A percentile compares a stretch with the other conserved stretches of the same genome.
Conservation (phyloP, 2,797 vertebrate species). For the Petrocephalus schoutedeni region DNA sequence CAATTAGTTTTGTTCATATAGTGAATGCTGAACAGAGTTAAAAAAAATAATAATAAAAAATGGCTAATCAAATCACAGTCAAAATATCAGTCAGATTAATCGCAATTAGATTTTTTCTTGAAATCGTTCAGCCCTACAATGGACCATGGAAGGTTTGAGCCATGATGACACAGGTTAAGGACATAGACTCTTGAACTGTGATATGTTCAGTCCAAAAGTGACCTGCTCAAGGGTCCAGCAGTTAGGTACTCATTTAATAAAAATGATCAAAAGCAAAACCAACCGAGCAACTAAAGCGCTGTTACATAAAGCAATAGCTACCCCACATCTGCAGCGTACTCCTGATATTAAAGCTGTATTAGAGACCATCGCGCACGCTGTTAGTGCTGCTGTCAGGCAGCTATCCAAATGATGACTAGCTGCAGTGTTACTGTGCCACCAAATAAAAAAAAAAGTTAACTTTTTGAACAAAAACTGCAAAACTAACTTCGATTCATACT, state of each 20-base stretch:
- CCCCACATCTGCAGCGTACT: background rate
- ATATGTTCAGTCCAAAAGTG: background rate
- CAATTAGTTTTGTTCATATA: too few species aligned
- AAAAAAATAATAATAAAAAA: too few species aligned
- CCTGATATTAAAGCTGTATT: background rate
- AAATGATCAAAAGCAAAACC: background rate
- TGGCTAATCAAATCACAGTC: too few species aligned
- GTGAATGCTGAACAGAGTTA: too few species aligned
- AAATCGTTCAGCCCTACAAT: background rate
- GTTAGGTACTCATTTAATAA: background rate
- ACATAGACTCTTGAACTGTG: background rate
- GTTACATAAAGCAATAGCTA: background rate
- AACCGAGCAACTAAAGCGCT: background rate
- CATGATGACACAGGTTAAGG: background rate
- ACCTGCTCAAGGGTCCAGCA: background rate
- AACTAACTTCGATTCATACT: background rate
- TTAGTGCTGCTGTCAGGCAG: background rate
- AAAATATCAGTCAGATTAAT: too few species aligned
- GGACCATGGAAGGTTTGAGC: background rate
- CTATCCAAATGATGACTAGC: background rate
- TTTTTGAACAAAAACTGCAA: background rate
- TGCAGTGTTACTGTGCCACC: background rate
- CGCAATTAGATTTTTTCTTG: too few species aligned
- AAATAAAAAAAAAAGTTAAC: background rate
- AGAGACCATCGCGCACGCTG: background rate